phyloP scores from a whole-genome alignment of 2,113 vertebrate genomes.

The Lophura nycthemera region DNA sequence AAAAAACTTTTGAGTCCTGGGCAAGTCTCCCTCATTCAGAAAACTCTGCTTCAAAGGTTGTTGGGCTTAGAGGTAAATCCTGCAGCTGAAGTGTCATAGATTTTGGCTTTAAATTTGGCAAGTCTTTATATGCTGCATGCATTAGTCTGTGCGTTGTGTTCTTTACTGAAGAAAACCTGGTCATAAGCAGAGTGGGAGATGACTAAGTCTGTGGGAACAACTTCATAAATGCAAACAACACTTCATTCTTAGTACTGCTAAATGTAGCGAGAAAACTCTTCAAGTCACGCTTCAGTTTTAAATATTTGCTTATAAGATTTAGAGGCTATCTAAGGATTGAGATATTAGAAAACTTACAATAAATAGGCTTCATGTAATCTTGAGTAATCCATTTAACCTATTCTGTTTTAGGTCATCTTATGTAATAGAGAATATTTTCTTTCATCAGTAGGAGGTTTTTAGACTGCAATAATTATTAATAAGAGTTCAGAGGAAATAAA shows the following conservation, averaged over 20 bases:
- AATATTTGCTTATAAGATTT: neutral
- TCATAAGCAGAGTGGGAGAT: neutral
- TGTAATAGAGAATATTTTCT: neutral
- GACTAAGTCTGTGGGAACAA: neutral
- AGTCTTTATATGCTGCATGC: neutral
- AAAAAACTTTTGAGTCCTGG: neutral
- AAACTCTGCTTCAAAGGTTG: too few relatives aligned
- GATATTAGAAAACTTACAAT: neutral
- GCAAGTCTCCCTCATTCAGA: neutral
- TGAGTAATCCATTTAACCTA: neutral
- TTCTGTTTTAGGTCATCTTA: neutral
- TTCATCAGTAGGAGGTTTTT: neutral
- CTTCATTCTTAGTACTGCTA: fast-evolving
- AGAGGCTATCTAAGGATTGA: neutral
- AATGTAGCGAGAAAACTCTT: neutral
- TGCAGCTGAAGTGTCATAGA: fast-evolving
- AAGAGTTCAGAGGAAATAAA: neutral
- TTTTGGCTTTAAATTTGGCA: neutral
- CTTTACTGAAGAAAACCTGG: neutral
- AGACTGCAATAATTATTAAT: neutral
- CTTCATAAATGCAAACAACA: neutral
- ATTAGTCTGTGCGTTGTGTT: fast-evolving
- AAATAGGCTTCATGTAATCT: neutral
- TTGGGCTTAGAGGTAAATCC: neutral
- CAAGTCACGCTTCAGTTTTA: neutral